Evolutionary conservation across 2,797 vertebrate species (phyloP).

Genomic region (Mareca strepera): DNA sequence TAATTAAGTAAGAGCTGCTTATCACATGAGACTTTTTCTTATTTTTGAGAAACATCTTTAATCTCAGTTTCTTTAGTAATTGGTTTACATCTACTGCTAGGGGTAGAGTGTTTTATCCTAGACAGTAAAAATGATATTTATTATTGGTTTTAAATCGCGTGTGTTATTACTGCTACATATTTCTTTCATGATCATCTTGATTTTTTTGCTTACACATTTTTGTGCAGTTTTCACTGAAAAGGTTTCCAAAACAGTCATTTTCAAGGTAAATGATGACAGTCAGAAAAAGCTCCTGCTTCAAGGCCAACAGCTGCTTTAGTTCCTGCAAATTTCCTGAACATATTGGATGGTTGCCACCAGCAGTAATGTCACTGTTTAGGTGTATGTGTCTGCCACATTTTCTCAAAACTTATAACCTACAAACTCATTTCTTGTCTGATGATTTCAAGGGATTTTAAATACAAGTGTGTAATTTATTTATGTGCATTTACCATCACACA

Average conservation of each 20-base stretch:
- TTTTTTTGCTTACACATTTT: rapidly evolving
- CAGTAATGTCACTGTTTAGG: not conserved
- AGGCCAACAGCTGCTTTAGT: not conserved
- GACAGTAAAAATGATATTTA: not conserved
- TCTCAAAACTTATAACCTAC: not conserved
- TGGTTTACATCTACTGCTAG: not conserved
- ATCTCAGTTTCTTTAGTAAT: not conserved
- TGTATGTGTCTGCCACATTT: rapidly evolving
- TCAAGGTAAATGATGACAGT: not conserved
- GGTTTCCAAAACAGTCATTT: not conserved
- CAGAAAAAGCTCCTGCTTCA: not conserved
- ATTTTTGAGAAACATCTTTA: not conserved
- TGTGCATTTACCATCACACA: rapidly evolving
- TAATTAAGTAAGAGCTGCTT: not conserved
- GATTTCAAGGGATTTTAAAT: not conserved
- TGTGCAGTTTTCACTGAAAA: not conserved
- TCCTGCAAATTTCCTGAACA: not conserved
- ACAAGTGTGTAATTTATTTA: not conserved
- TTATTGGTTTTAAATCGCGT: not conserved
- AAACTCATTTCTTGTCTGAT: not conserved
- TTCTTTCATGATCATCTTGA: not conserved
- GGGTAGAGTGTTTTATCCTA: not conserved
- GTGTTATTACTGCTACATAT: not conserved
- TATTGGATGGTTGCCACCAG: rapidly evolving
- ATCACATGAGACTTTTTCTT: not conserved